Base-by-base conservation (phyloP, 2,113 vertebrate genomes). In the Dryoscopus gambensis region DNA sequence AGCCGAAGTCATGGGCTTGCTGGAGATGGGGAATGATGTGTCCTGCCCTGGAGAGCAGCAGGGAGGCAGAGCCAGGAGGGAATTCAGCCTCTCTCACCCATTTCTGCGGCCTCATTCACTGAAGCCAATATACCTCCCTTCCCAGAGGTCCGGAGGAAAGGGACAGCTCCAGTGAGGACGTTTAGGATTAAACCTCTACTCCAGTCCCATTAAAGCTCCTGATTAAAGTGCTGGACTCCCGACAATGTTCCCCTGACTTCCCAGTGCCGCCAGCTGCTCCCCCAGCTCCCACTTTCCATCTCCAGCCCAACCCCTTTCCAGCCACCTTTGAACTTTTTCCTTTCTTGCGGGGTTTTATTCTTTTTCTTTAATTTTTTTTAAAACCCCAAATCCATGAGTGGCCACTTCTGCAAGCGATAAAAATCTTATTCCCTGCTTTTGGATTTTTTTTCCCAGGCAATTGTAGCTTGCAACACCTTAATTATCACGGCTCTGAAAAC, bases 401-500 rank as follows among this genome's bases (percentile, higher is more conserved):
- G 73, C 94, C 80, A 60, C 65, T 87, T 91, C 52, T 84, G 65
- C 68, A 69, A 81, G 75, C 2, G 87, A 87, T 91, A 86, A 63
- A 92, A 93, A 92, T 82, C 87, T 92, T 31, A 67, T 37, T 91
- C 87, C 60, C 67, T 33, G 73, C 80, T 60, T 77, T 53, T 23
- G 37, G 23, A 42, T 62, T 86, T 70, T 78, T 71, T 63, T 80
- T 81, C 42, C 87, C 81, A 63, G 84, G 82, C 91, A 69, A 44
- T 67, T 80, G 70, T 57, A 94, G 81, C 93, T 95, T 93, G 68
- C 91, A 93, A 25, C 93, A 91, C 95, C 94, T 97, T 96, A 82
- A 93, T 96, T 96, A 96, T 91, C 17, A 4, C 67, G 1, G 86
- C 90, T 96, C 95, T 90, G 89, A 91, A 96, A 96, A 85, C 89